phyloP scores from a whole-genome alignment of 2,888 invertebrate genomes.

The Leucozona laternaria region DNA sequence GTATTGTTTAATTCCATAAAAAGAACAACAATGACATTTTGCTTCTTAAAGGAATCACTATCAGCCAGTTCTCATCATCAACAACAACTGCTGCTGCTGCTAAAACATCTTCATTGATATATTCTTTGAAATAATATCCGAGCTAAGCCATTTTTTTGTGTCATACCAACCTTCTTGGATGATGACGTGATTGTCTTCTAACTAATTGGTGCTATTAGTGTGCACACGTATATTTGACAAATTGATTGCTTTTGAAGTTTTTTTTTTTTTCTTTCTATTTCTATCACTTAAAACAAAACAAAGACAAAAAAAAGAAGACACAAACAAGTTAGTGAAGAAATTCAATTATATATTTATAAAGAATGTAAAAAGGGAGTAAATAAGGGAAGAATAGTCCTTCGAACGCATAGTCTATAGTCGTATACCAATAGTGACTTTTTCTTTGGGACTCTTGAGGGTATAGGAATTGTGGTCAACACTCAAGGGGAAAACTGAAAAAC shows the following conservation, averaged over 20 bases:
- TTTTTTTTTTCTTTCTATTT: not conserved
- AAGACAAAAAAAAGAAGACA: not conserved
- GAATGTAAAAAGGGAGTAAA: conserved; percentile 9
- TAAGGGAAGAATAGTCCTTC: not conserved
- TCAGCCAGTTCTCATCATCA: not conserved
- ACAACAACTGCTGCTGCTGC: not conserved
- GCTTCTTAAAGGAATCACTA: not conserved
- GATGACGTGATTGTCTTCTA: conserved; percentile 24
- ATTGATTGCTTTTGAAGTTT: conserved; percentile 46
- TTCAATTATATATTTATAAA: conserved; percentile 45
- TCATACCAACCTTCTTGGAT: not conserved
- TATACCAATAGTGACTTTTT: not conserved
- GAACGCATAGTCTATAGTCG: not conserved
- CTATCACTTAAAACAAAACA: not conserved
- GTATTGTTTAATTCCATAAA: conserved; percentile 4
- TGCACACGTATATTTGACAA: conserved; percentile 40
- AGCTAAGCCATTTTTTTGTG: not conserved
- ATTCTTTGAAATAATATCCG: conserved; percentile 14
- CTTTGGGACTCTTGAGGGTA: not conserved
- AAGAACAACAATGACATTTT: conserved; percentile 13
- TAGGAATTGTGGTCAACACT: not conserved
- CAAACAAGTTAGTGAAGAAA: conserved; percentile 21
- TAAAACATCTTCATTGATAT: conserved; percentile 19
- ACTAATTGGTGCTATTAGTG: conserved; percentile 45
- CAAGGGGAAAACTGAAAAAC: not conserved